A percentile compares a stretch with the other conserved stretches of the same genome.
phyloP scores from a whole-genome alignment of 23 tunicate genomes.

The Ciona savignyi region DNA sequence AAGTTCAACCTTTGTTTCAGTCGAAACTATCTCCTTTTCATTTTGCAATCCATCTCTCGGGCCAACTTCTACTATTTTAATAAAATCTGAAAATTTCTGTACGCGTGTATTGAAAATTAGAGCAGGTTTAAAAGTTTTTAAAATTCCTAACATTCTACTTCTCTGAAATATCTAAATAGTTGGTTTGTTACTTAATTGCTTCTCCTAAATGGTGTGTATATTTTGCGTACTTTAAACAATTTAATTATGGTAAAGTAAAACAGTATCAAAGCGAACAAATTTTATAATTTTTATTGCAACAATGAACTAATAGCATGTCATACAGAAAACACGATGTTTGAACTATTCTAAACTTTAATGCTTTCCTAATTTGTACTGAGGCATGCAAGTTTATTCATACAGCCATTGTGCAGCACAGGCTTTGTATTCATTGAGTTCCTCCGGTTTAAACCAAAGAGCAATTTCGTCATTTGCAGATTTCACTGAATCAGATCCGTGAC shows the following conservation, averaged over 20 bases:
- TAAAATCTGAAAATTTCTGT: neutral
- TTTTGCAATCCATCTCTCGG: slow-evolving; percentile 99
- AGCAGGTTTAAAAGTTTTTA: neutral
- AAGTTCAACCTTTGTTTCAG: slow-evolving; percentile 66
- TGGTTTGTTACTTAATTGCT: too few species aligned
- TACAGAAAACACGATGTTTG: too few species aligned
- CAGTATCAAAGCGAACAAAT: too few species aligned
- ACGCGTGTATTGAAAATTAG: too few species aligned
- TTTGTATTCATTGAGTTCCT: slow-evolving; percentile 41
- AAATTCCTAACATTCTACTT: neutral
- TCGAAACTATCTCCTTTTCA: slow-evolving; percentile 69
- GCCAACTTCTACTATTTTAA: slow-evolving; percentile 90
- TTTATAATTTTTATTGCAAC: too few species aligned
- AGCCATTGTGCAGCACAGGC: slow-evolving; percentile 53
- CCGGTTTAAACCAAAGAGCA: slow-evolving; percentile 80
- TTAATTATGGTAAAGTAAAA: too few species aligned
- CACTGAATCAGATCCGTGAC: slow-evolving; percentile 98
- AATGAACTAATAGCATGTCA: too few species aligned
- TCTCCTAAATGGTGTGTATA: too few species aligned
- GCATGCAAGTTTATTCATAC: slow-evolving; percentile 51
- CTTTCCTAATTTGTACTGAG: too few species aligned
- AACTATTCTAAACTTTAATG: too few species aligned
- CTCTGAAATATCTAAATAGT: too few species aligned
- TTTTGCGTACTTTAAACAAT: too few species aligned
- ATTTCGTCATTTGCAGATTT: slow-evolving; percentile 92